Base-by-base conservation (phyloP, 2,797 vertebrate species). In the Synanceia verrucosa region DNA sequence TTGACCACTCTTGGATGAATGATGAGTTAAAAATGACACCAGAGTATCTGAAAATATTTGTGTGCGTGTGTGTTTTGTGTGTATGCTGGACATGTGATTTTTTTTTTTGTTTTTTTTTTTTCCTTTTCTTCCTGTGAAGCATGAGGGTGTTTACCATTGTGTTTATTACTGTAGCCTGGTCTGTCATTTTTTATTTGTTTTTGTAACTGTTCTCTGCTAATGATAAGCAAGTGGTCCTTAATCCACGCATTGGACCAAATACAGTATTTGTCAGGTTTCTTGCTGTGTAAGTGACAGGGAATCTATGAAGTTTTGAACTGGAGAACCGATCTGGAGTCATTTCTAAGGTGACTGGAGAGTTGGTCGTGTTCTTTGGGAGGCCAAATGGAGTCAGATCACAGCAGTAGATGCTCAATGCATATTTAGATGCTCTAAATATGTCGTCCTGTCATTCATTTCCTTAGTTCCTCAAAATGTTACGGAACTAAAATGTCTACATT, bases 61-160 rank as follows among this genome's bases (percentile, higher is more conserved):
- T 84, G 72, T 80, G 82, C 70, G 43, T 12, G 83, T 67, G 71
- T 41, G 72, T 48, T 68, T 55, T 76, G 78, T 69, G 65, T 81
- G 79, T 84, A 77, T 70, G 83, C 77, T 80, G 74, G 52, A 89
- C 56, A 80, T 2, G 33, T 86, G 76, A 75, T 84, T 41, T 57
- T 23, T 67, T n/a, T n/a, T n/a, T n/a, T n/a, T n/a, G n/a, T n/a
- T n/a, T n/a, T n/a, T n/a, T n/a, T n/a, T n/a, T n/a, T n/a, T n/a
- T n/a, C n/a, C 19, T 72, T 56, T 62, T 50, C 41, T 60, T 61
- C 65, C 73, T 82, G 83, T 93, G 86, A 92, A 83, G 91, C 92
- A 93, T 93, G 92, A 89, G 86, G 53, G 63, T 92, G 86, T 93
- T 80, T 65, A 89, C 73, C 77, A 81, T 88, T 78, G 85, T 84